These are phyloP conservation scores for Bombus haemorrhoidalis DNA, from an alignment of 1,140 invertebrate species.

Conservation along the genomic window DNA sequence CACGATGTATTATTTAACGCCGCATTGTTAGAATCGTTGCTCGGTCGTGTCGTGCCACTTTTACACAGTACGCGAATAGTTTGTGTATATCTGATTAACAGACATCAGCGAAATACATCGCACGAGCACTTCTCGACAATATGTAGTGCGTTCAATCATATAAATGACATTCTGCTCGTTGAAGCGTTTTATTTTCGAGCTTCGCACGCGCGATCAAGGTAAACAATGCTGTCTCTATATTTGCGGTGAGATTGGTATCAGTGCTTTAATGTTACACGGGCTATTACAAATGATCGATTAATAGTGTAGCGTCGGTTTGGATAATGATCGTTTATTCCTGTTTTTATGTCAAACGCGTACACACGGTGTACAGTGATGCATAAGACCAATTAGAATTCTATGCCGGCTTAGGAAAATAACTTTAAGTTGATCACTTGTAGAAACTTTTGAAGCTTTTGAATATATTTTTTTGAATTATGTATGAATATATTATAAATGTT, in stretches of 20 bases:
- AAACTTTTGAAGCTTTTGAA: too few species aligned
- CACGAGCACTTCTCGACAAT: background rate
- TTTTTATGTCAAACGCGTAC: background rate
- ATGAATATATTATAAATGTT: too few species aligned
- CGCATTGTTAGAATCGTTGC: background rate
- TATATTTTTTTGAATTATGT: too few species aligned
- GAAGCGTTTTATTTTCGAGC: background rate
- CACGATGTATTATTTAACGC: background rate
- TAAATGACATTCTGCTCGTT: background rate
- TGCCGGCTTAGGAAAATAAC: too few species aligned
- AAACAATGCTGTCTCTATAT: background rate
- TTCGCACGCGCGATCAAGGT: conserved; percentile 19
- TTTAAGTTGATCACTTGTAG: too few species aligned
- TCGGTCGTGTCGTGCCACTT: background rate
- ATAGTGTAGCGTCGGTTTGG: background rate
- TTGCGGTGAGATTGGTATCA: conserved; percentile 32
- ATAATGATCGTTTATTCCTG: background rate
- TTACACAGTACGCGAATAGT: background rate
- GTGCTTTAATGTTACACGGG: background rate
- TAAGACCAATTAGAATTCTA: background rate
- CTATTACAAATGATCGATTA: conserved; percentile 49
- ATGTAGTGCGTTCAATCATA: conserved; percentile 20
- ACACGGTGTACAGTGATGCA: background rate
- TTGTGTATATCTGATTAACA: background rate
- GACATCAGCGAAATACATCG: background rate